Base-by-base conservation (phyloP, 2,888 invertebrate species). In the Ochropleura plecta region DNA sequence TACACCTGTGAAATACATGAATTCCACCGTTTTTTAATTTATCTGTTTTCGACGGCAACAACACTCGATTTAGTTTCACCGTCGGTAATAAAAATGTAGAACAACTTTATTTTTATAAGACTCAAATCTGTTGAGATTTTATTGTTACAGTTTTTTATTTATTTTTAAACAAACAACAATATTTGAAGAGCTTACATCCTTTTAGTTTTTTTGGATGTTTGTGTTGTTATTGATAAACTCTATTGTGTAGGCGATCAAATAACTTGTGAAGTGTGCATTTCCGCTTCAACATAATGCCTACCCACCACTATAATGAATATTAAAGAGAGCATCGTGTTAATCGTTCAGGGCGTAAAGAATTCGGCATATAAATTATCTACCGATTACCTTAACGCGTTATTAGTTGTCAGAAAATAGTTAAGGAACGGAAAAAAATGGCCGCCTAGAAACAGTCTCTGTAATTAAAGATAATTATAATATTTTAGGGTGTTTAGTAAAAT, bases 341-440 rank as follows among this genome's bases (percentile, higher is more conserved):
- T 93, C 88, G 90, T 86, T 86, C 89, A 90, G 91, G 93, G 94
- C 94, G 94, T 95, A 92, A 89, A 91, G 91, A 93, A 92, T 93
- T 91, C 87, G 90, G 90, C 90, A 90, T 92, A 94, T 95, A 95
- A 95, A 95, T 95, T 95, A 95, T 91, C 88, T 90, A 90, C 91
- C 93, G 92, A 93, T 95, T 94, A 94, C 91, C 88, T 89, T 87
- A 94, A 92, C 93, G 88, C 91, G 91, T 92, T 94, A 94, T 93
- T 94, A 93, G 88, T 86, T 92, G 92, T 90, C 90, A 89, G 89
- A 89, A 90, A 89, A 91, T 90, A 87, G 89, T 92, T 90, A 90
- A 85, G 87, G 89, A 87, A 85, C 86, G 87, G 87, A 90, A 90
- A 92, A 89, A 91, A 91, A 91, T 87, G 88, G 87, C 86, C 86